Conservation (phyloP, 1,140 invertebrate species). For the Tribolium castaneum region DNA sequence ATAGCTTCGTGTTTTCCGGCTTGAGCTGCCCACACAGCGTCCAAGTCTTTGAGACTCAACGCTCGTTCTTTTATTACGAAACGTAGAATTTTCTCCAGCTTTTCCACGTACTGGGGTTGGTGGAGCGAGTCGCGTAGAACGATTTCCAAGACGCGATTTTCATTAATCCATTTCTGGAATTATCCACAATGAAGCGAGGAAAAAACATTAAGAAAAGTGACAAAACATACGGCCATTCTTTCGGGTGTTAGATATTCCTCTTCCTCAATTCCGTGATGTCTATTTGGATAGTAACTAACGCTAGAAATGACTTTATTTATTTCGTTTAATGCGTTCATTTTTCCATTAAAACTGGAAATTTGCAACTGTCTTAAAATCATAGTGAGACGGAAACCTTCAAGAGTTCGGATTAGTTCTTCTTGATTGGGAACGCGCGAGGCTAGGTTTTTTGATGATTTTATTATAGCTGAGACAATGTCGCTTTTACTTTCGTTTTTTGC, state of each 20-base stretch:
- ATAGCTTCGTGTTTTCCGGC: slow-evolving; percentile 95
- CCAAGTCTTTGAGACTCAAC: slow-evolving; percentile 89
- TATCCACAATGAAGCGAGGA: slow-evolving; percentile 37
- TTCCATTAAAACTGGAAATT: slow-evolving; percentile 98
- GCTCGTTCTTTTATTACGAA: slow-evolving; percentile 97
- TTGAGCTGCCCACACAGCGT: slow-evolving; percentile 96
- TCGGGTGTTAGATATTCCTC: slow-evolving; percentile 95
- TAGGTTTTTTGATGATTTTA: slow-evolving; percentile 89
- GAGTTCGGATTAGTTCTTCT: slow-evolving; percentile 85
- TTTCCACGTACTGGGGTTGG: slow-evolving; percentile 98
- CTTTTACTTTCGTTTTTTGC: slow-evolving; percentile 96
- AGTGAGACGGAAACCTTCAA: slow-evolving; percentile 96
- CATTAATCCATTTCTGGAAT: slow-evolving; percentile 93
- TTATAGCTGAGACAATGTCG: slow-evolving; percentile 90
- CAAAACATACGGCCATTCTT: slow-evolving; percentile 85
- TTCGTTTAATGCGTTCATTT: slow-evolving; percentile 99
- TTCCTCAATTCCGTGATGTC: slow-evolving; percentile 77
- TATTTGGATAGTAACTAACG: slow-evolving; percentile 87
- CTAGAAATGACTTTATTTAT: slow-evolving; percentile 97
- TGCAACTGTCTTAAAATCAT: slow-evolving; percentile 95
- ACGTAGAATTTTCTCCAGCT: slow-evolving; percentile 95
- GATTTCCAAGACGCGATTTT: slow-evolving; percentile 95
- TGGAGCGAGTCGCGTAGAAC: slow-evolving; percentile 95
- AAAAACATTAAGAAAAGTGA: slow-evolving; percentile 5
- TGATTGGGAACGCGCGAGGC: slow-evolving; percentile 82